Evolutionary conservation across 2,113 vertebrate species (phyloP), one percentile per base, ranked within the genome.

Genomic region (Australoheros scitulus): DNA sequence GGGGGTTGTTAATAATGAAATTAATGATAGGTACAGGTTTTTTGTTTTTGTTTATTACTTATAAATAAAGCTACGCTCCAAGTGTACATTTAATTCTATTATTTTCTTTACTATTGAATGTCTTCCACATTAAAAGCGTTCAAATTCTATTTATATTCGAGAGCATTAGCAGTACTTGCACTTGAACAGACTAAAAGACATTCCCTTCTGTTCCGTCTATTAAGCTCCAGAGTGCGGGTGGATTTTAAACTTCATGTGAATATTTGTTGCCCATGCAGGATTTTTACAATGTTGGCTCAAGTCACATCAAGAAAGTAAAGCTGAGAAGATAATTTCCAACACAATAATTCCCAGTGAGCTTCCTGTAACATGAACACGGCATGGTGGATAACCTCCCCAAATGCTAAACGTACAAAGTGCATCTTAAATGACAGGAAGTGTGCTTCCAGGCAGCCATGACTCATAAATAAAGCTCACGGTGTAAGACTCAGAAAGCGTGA

Each of bases 181-280:
- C 57, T n/a, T 75, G 1, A 82, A 61, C 77, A 43, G 79, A 36
- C 50, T 64, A 10, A 86, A 83, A 65, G 61, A 80, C 79, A 41
- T 24, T 68, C 34, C 3, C 9, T 50, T 3, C 15, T 47, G 43
- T 50, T 82, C 65, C 20, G 8, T 87, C 82, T 65, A 89, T 90
- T 91, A 87, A 84, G 87, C 43, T 32, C 77, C 55, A 83, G 79
- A 80, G 34, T 38, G 36, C 36, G 9, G 36, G 36, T 10, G 36
- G 36, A 38, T 38, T 38, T 38, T 38, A 34, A 34, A 34, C 34
- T 7, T 52, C 15, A 20, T 61, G 60, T 61, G 6, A 63, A 36
- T 13, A 63, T 38, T n/a, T 38, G 6, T 7, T n/a, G 11, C 5
- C 18, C 2, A n/a, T 63, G 32, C 61, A 61, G 5, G 26, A 38